phyloP scores from a whole-genome alignment of 1,140 invertebrate species.

The Caerostris darwini region DNA sequence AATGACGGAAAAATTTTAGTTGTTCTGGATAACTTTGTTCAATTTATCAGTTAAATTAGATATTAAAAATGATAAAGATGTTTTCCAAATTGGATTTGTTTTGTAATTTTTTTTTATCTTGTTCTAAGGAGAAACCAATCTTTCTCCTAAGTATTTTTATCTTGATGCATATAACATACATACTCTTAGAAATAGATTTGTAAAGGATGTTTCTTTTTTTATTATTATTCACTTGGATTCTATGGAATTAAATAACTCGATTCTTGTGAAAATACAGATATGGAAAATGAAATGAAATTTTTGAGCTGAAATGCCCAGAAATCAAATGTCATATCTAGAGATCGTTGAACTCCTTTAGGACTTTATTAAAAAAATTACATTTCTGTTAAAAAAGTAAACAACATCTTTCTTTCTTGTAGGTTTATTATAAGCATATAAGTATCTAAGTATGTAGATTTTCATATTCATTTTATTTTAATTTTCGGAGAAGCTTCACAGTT shows the following conservation, averaged over 20 bases:
- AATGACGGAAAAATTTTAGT: too few relatives aligned
- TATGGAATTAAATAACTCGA: not conserved
- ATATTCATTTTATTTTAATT: too few relatives aligned
- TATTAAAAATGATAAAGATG: too few relatives aligned
- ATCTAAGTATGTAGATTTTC: not conserved
- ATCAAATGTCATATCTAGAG: not conserved
- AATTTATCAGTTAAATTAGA: too few relatives aligned
- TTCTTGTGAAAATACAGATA: not conserved
- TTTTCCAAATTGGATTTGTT: too few relatives aligned
- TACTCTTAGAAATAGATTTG: not conserved
- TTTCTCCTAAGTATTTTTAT: too few relatives aligned
- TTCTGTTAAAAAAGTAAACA: constrained; percentile 20
- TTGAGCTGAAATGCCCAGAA: not conserved
- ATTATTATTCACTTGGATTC: not conserved
- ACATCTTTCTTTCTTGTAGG: not conserved
- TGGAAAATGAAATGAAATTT: constrained; percentile 17
- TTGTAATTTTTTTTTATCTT: too few relatives aligned
- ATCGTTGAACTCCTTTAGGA: not conserved
- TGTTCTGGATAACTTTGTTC: too few relatives aligned
- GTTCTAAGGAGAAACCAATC: too few relatives aligned
- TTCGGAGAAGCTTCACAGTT: not conserved
- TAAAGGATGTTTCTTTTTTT: not conserved
- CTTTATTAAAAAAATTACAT: constrained; percentile 9
- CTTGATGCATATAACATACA: not conserved
- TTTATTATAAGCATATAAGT: not conserved